Base-by-base conservation (phyloP, 1,140 invertebrate species). In the Cotesia glomerata region DNA sequence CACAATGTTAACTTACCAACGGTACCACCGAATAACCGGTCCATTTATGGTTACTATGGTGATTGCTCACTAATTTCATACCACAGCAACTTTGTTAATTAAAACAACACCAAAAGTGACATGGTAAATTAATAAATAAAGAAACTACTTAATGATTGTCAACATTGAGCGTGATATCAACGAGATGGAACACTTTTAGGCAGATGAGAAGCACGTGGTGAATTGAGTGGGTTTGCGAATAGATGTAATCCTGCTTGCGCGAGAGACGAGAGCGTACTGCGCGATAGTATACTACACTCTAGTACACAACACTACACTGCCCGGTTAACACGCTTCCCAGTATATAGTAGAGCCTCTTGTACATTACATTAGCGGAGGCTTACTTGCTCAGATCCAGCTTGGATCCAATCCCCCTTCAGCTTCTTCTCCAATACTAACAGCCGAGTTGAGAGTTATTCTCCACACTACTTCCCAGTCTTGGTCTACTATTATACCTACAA, bases 221-320 rank as follows among this genome's bases (percentile, higher is more conserved):
- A 51, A 51, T 54, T 69, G 75, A 77, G 73, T 73, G 72, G 73
- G 74, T 74, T 64, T 65, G 65, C 69, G 74, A 75, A 79, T 84
- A 79, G 79, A 77, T 79, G 81, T 80, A 85, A 83, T 79, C 84
- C 81, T 77, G 77, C 81, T 80, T 84, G 81, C 80, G 77, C 84
- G 83, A 82, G 79, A 81, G 83, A 82, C 84, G 80, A 80, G 74
- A 80, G 77, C 83, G 77, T 79, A 85, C 84, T 80, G 62, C 77
- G 76, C 73, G 74, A 70, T 67, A 35, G 45, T 75, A 81, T 45
- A 45, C 39, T 45, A 45, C 39, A 45, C 39, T 45, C 39, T 45
- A 45, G 39, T 45, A 45, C 39, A 45, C 39, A 45, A 45, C 7
- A 45, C 39, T 45, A 45, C 39, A 49, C 65, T 67, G 32, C 26